phyloP scores from a whole-genome alignment of 30 jellyfish, hydroid and myxozoan species.

The Cassiopea andromeda region DNA sequence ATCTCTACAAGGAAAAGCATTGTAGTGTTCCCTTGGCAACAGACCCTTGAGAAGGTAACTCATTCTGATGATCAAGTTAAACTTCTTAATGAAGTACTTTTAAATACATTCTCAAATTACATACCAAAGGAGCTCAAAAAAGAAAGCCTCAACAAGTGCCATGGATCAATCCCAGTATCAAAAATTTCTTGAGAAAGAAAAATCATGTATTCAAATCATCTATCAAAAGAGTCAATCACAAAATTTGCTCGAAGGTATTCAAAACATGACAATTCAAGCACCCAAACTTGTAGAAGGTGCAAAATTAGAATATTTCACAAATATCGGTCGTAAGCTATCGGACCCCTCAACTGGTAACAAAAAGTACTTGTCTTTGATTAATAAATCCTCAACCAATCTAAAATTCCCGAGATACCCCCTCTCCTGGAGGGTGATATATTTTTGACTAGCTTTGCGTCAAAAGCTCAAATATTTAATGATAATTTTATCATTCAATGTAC shows the following conservation, averaged over 20 bases:
- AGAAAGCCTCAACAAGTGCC: not conserved
- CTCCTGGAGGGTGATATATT: constrained; percentile 26
- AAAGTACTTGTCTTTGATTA: constrained; percentile 49
- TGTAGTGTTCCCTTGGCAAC: constrained; percentile 2
- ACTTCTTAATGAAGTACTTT: constrained; percentile 23
- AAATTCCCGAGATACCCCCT: constrained; percentile 45
- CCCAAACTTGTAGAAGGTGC: constrained; percentile 32
- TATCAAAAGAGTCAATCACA: constrained; percentile 38
- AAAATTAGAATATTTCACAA: constrained; percentile 14
- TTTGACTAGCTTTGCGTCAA: constrained; percentile 27
- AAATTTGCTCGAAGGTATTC: constrained; percentile 18
- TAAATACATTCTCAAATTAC: constrained; percentile 40
- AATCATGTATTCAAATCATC: constrained; percentile 23
- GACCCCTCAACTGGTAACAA: constrained; percentile 49
- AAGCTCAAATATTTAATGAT: constrained; percentile 44
- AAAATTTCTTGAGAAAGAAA: not conserved
- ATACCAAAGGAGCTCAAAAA: constrained; percentile 31
- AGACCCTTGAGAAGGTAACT: not conserved
- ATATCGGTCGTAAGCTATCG: constrained; percentile 26
- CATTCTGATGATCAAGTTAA: constrained; percentile 34
- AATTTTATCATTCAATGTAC: not conserved
- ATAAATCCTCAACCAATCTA: constrained; percentile 10
- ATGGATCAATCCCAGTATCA: not conserved
- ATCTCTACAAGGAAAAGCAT: not conserved
- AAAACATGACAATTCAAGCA: constrained; percentile 14